Evolutionary conservation across 1,140 invertebrate species (phyloP), one percentile per base, ranked within the genome.

Genomic region (Bombus polaris): DNA sequence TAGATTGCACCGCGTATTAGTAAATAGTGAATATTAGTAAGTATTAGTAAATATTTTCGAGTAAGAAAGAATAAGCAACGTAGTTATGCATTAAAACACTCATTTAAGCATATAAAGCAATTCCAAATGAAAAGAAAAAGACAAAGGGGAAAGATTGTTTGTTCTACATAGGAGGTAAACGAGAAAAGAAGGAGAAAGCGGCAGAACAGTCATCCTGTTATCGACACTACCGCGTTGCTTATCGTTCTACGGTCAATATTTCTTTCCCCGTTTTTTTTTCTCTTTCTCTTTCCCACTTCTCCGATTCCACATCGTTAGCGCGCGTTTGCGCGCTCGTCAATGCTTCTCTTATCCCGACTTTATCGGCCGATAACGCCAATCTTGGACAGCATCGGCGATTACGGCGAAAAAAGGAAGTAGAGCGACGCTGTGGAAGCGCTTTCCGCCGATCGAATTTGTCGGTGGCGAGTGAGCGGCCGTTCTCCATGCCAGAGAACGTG

Each of bases 161-260:
- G n/a, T 22, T 73, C 5, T 15, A n/a, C 3, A n/a, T 12, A 39
- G 22, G n/a, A 87, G 62, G 70, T 84, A 89, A 81, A 28, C 65
- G 59, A 37, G 28, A 44, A 65, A 85, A 42, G 62, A 87, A 79
- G 62, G 39, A 25, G 28, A 39, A 22, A 53, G 79, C n/a, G 76
- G 79, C 71, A 90, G 79, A 89, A 90, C 83, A 87, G 86, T 83
- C 82, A 83, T 86, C 76, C 28, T 78, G 88, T 90, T 90, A 90
- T 90, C 89, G 76, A 84, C 79, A 83, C 68, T 80, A 90, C 82
- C 76, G 82, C 28, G 44, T 82, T 89, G 82, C 88, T 90, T 89
- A 90, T 90, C 88, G 71, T 90, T 47, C 75, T 71, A 90, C 62
- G 89, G 89, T 90, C 89, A 90, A 90, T 90, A 90, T 90, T 90